Conservation (phyloP, 2,888 invertebrate genomes). For the Eilema caniola region DNA sequence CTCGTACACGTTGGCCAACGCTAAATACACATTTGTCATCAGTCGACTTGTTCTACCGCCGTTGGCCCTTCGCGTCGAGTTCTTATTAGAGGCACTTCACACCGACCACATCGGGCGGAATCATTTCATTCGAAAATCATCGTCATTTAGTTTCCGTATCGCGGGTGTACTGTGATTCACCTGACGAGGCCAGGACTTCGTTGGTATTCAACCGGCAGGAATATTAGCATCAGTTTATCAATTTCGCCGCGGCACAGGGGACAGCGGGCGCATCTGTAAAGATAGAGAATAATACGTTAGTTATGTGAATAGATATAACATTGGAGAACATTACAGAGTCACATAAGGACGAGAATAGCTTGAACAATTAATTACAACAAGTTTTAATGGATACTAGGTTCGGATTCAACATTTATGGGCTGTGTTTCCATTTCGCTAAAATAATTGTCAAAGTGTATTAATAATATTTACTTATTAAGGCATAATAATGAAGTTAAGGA, state of each 20-base stretch:
- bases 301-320: not conserved
- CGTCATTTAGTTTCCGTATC: constrained; percentile 48
- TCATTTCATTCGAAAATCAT: constrained; percentile 43
- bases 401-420: too few relatives aligned
- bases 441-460: too few relatives aligned
- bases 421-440: too few relatives aligned
- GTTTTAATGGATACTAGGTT: not conserved
- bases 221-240: constrained; percentile 90
- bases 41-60: too few relatives aligned
- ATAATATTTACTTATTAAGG: too few relatives aligned
- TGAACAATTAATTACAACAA: not conserved
- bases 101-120: constrained; percentile 27
- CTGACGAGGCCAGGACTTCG: constrained; percentile 72
- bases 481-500: too few relatives aligned
- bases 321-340: not conserved
- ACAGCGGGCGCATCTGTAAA: constrained; percentile 89
- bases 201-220: constrained; percentile 88
- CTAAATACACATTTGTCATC: not conserved
- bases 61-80: not conserved
- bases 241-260: constrained; percentile 92
- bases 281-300: not conserved
- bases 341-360: not conserved
- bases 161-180: constrained; percentile 60
- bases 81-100: constrained; percentile 18
- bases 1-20: constrained; percentile 21